A percentile compares a stretch with the other conserved stretches of the same genome.
These are phyloP conservation scores for Blennius ocellaris DNA, from an alignment of 2,113 vertebrate species.

Conservation along the genomic window DNA sequence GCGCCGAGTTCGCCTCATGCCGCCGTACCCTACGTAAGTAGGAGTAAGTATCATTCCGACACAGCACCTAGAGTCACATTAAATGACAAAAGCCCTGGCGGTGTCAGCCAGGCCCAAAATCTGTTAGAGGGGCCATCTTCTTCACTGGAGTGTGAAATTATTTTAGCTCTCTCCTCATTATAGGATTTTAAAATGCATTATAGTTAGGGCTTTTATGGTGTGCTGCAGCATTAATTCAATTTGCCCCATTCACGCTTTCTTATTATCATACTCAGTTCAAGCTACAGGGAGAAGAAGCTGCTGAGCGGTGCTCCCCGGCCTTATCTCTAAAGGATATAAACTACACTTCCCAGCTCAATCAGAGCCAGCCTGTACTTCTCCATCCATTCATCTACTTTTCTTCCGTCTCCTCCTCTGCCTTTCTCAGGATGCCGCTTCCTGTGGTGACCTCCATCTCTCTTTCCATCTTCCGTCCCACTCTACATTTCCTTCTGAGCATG, in stretches of 20 bases:
- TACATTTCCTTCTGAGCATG: slow-evolving; percentile 66
- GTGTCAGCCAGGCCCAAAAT: slow-evolving; percentile 72
- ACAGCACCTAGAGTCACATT: slow-evolving; percentile 66
- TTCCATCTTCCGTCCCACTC: slow-evolving; percentile 59
- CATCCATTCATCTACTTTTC: slow-evolving; percentile 68
- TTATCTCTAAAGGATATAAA: slow-evolving; percentile 81
- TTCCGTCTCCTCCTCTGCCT: slow-evolving; percentile 47
- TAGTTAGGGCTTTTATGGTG: slow-evolving; percentile 81
- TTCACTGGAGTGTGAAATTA: slow-evolving; percentile 83
- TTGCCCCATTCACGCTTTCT: slow-evolving; percentile 79
- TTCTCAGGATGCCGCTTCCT: slow-evolving; percentile 61
- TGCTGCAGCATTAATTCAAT: slow-evolving; percentile 81
- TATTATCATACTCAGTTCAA: slow-evolving; percentile 75
- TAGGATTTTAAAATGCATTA: slow-evolving; percentile 84
- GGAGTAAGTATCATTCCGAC: slow-evolving; percentile 64
- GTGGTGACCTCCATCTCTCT: slow-evolving; percentile 70
- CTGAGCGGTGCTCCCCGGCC: slow-evolving; percentile 70
- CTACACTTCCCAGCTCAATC: slow-evolving; percentile 79
- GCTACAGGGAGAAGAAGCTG: slow-evolving; percentile 73
- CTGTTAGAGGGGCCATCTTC: slow-evolving; percentile 75
- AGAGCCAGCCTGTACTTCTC: slow-evolving; percentile 52
- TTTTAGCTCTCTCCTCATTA: slow-evolving; percentile 83
- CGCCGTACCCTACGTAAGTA: slow-evolving; percentile 47
- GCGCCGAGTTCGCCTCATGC: slow-evolving; percentile 34
- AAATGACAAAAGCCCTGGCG: slow-evolving; percentile 70